A percentile compares a stretch with the other conserved stretches of the same genome.
phyloP scores from a whole-genome alignment of 2,113 vertebrate species.

The Beaufortia kweichowensis region DNA sequence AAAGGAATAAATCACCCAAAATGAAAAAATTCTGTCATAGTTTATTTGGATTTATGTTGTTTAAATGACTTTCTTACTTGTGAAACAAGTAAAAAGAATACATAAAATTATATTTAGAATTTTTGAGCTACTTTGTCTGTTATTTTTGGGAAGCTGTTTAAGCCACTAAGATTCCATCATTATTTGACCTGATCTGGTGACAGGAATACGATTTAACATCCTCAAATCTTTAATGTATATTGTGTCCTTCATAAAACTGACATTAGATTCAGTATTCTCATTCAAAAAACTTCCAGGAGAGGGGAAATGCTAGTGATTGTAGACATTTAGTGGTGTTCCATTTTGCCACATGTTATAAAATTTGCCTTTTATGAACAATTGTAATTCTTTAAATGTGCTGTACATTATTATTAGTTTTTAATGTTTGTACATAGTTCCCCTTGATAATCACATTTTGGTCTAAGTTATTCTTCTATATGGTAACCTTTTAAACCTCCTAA shows the following conservation, averaged over 20 bases:
- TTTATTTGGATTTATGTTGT: neutral
- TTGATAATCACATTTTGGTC: constrained; percentile 32
- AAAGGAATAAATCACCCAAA: neutral
- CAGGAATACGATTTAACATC: neutral
- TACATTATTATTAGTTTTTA: constrained; percentile 40
- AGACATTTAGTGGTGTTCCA: constrained; percentile 2
- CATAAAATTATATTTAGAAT: too few species aligned
- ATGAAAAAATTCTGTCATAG: neutral
- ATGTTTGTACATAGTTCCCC: constrained; percentile 33
- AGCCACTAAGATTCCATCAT: neutral
- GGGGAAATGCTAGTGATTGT: constrained; percentile 31
- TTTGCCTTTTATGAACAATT: constrained; percentile 39
- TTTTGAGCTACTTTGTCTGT: neutral
- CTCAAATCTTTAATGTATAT: neutral
- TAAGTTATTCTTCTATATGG: constrained; percentile 33
- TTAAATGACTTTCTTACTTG: neutral
- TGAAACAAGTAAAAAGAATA: too few species aligned
- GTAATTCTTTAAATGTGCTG: constrained; percentile 47
- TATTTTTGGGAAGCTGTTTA: neutral
- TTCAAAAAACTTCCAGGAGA: constrained; percentile 2
- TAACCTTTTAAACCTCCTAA: constrained; percentile 3
- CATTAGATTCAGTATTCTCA: constrained; percentile 21
- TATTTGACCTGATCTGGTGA: neutral
- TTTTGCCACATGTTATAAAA: constrained; percentile 34
- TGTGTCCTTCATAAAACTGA: neutral